Conservation (phyloP, 2,113 vertebrate genomes). For the Marcusenius ussheri region DNA sequence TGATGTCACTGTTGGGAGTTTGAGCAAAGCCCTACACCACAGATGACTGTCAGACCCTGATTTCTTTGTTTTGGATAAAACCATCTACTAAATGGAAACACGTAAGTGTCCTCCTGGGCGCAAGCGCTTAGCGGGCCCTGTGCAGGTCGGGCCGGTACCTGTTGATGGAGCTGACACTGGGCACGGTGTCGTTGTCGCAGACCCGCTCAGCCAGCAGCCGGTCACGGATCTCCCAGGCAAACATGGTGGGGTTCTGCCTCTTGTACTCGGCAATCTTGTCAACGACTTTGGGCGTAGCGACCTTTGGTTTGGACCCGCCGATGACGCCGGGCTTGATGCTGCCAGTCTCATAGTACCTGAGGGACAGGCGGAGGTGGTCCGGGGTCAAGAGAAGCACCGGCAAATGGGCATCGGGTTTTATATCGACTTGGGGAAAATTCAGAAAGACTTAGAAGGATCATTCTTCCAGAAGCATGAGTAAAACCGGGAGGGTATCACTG, state of each 20-base stretch:
- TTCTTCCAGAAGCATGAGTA: neutral
- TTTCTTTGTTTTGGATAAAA: neutral
- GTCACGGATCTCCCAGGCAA: slow-evolving; percentile 99
- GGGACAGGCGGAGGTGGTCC: neutral
- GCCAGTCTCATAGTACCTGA: slow-evolving; percentile 97
- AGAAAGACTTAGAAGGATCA: too few species aligned
- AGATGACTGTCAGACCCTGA: neutral
- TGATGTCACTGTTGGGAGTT: neutral
- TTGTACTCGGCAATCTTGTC: slow-evolving; percentile 99
- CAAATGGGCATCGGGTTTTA: neutral
- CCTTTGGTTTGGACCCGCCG: slow-evolving; percentile 99
- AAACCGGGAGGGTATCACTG: neutral
- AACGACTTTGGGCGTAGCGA: slow-evolving; percentile 99
- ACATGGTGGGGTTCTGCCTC: slow-evolving; percentile 99
- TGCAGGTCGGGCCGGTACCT: slow-evolving; percentile 56
- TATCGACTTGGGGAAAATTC: neutral
- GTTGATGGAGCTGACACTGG: slow-evolving; percentile 99
- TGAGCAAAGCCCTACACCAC: neutral
- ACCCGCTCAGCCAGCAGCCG: slow-evolving; percentile 90
- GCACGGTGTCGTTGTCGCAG: slow-evolving; percentile 96
- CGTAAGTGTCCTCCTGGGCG: neutral
- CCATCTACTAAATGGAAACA: neutral
- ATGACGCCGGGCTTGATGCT: slow-evolving; percentile 98
- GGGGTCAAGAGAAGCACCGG: neutral
- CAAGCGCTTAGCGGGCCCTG: neutral